A percentile compares a stretch with the other conserved stretches of the same genome.
phyloP scores from a whole-genome alignment of 2,888 invertebrate species.

The Ashinkailepas kermadecensis region DNA sequence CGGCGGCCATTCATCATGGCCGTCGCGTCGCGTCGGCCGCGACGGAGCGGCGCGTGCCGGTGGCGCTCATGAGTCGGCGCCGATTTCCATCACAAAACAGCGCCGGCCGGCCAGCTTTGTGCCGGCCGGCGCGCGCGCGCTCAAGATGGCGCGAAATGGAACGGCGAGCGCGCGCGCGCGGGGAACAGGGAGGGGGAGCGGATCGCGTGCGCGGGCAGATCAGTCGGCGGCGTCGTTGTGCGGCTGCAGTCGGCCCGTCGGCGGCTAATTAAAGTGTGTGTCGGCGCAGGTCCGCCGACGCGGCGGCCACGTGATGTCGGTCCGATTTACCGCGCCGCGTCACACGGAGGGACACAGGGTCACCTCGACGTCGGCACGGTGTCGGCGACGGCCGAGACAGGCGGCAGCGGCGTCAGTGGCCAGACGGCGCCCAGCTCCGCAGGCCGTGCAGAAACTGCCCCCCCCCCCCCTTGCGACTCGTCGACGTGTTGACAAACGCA shows the following conservation, averaged over 20 bases:
- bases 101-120: not conserved
- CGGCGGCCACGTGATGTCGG: too few species aligned
- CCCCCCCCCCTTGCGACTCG: too few species aligned
- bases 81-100: slow-evolving; percentile 17
- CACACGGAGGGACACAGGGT: too few species aligned
- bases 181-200: not conserved
- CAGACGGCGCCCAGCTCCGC: too few species aligned
- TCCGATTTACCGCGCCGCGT: too few species aligned
- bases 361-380: too few species aligned
- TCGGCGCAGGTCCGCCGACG: too few species aligned
- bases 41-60: not conserved
- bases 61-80: not conserved
- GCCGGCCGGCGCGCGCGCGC: not conserved
- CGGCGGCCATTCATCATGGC: not conserved
- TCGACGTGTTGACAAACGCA: too few species aligned
- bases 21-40: not conserved
- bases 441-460: too few species aligned
- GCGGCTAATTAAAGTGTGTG: not conserved
- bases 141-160: slow-evolving; percentile 7
- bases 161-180: not conserved
- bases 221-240: too few species aligned
- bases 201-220: not conserved
- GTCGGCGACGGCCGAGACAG: too few species aligned
- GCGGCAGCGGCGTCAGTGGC: too few species aligned
- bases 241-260: not conserved